Percentiles rank a stretch among this genome's conserved stretches.
phyloP scores from a whole-genome alignment of 1,140 invertebrate genomes.

The Pygmarrhopalites habei region DNA sequence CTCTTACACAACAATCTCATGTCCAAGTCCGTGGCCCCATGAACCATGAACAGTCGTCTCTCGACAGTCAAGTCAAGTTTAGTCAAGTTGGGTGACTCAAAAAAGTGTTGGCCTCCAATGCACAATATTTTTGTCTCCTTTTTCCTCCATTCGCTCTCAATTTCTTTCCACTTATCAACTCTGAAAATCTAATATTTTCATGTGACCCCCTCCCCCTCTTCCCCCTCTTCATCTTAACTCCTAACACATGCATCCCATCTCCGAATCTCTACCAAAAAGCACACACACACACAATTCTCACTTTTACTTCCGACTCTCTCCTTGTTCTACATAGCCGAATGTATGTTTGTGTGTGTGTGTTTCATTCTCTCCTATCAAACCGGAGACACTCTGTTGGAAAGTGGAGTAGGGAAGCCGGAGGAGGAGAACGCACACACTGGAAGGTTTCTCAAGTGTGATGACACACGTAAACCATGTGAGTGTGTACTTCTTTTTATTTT shows the following conservation, averaged over 20 bases:
- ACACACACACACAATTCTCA: too few relatives aligned
- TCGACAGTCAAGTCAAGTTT: conserved; percentile 7
- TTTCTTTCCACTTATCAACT: conserved; percentile 40
- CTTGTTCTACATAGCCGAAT: too few relatives aligned
- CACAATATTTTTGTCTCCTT: conserved; percentile 8
- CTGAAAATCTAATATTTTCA: conserved; percentile 34
- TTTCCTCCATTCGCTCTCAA: conserved; percentile 35
- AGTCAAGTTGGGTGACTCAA: conserved; percentile 12
- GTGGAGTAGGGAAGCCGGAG: too few relatives aligned
- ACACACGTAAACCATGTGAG: too few relatives aligned
- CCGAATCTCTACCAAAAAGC: too few relatives aligned
- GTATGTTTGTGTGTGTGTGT: too few relatives aligned
- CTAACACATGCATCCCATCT: too few relatives aligned
- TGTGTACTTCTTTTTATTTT: too few relatives aligned
- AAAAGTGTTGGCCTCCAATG: conserved; percentile 23
- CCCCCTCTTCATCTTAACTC: not conserved
- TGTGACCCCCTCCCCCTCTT: conserved; percentile 2
- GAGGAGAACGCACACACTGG: too few relatives aligned
- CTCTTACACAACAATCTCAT: not conserved
- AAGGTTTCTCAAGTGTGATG: too few relatives aligned
- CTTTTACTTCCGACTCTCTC: too few relatives aligned
- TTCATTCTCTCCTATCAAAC: not conserved
- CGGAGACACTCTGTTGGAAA: too few relatives aligned
- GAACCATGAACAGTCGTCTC: not conserved
- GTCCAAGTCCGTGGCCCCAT: not conserved